Evolutionary conservation across 2,888 invertebrate genomes (phyloP), one percentile per base, ranked within the genome.

Genomic region (Plutella xylostella): DNA sequence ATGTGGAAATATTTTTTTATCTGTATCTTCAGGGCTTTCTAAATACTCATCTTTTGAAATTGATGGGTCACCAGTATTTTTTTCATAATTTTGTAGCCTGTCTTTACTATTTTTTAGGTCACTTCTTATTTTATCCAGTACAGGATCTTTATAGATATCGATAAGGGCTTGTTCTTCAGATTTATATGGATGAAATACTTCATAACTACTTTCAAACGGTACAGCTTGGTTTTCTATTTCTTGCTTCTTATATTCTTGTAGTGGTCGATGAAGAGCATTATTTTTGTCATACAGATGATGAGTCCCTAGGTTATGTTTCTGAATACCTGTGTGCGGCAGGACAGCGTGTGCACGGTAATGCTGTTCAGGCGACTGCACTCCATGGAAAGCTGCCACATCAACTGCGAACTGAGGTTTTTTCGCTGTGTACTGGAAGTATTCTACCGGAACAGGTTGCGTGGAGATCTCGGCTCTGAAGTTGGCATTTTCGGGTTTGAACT

Each of bases 111-210:
- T 60, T 31, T 67, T 60, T 33, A 80, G 60, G 49, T 75, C 72
- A 45, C 65, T 63, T 51, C 69, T 65, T 38, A 76, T 73, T 60
- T 80, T 72, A 41, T 58, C 54, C 48, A 77, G 49, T 3, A 72
- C 53, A n/a, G 78, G 75, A 53, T 82, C 75, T 54, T 68, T 69
- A 40, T 80, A 75, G 34, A 82, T 58, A 15, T 64, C 58, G 51
- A 75, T 63, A 33, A 83, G 58, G 4, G 68, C 69, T 14, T 73
- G 74, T 49, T 69, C 69, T 53, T 83, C 82, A 1, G 65, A 66
- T 57, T 76, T 63, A 39, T 84, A 84, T 0, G 84, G 83, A 54
- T 84, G 82, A 43, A 68, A 82, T 4, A 79, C 61, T 60, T 82
- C 76, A 56, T 76, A 82, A 39, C 66, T 68, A 3, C 64, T 63